Conservation (phyloP, 2,888 invertebrate species). For the Campopleginae sp. region DNA sequence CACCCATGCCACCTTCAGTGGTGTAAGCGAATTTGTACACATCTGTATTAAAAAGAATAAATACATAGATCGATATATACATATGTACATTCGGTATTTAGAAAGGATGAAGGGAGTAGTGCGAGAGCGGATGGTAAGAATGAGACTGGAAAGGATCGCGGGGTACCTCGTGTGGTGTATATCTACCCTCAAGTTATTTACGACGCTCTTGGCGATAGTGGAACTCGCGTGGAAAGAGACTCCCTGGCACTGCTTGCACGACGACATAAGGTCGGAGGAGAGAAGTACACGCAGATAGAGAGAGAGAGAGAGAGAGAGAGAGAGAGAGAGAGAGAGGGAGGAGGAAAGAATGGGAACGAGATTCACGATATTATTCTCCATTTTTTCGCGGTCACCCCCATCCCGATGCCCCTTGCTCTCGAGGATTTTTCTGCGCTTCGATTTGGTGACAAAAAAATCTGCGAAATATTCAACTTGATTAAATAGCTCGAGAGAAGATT, state of each 20-base stretch:
- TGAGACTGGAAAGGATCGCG: conserved; percentile 57
- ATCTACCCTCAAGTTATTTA: conserved; percentile 75
- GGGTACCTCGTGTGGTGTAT: conserved; percentile 65
- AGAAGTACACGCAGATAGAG: neutral
- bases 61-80: conserved; percentile 1
- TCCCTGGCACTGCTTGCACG: conserved; percentile 68
- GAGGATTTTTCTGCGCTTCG: conserved; percentile 22
- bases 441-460: conserved; percentile 12
- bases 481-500: neutral
- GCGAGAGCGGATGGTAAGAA: conserved; percentile 32
- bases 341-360: conserved; percentile 10
- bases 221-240: conserved; percentile 71
- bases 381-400: conserved; percentile 24
- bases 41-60: conserved; percentile 11
- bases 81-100: conserved; percentile 12
- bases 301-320: conserved; percentile 4
- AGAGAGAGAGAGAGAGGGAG: neutral
- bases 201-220: conserved; percentile 73
- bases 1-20: conserved; percentile 38
- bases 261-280: conserved; percentile 28
- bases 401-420: neutral
- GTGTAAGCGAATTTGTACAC: neutral
- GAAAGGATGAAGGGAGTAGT: conserved; percentile 32
- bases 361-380: conserved; percentile 12
- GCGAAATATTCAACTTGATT: conserved; percentile 32